Evolutionary conservation across 1,140 invertebrate species (phyloP).

Genomic region (Aphelinus certus): DNA sequence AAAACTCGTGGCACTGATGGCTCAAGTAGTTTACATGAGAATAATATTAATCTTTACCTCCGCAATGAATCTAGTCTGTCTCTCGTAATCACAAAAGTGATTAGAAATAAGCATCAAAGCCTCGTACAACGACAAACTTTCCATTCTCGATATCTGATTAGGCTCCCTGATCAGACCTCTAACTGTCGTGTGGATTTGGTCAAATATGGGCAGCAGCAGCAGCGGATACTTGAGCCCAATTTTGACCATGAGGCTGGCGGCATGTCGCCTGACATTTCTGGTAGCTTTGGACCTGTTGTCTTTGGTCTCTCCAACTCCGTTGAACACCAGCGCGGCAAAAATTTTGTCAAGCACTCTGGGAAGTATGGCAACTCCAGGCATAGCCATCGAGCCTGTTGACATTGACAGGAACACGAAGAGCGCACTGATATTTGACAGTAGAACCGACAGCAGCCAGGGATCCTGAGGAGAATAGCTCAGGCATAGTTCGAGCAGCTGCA

Average conservation of each 20-base stretch:
- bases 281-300: constrained; percentile 75
- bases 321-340: constrained; percentile 82
- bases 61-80: constrained; percentile 82
- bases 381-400: constrained; percentile 81
- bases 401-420: constrained; percentile 90
- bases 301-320: constrained; percentile 68
- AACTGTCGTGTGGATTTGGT: constrained; percentile 79
- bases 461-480: constrained; percentile 78
- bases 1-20: background rate
- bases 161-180: constrained; percentile 55
- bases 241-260: constrained; percentile 89
- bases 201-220: constrained; percentile 85
- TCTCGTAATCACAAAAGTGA: constrained; percentile 88
- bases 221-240: constrained; percentile 87
- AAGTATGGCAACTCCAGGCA: constrained; percentile 76
- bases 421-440: constrained; percentile 89
- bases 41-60: constrained; percentile 67
- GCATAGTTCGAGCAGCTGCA: constrained; percentile 80
- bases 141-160: constrained; percentile 81
- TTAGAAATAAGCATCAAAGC: constrained; percentile 85
- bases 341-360: constrained; percentile 87
- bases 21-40: background rate
- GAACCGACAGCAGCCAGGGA: constrained; percentile 80
- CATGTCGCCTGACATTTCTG: constrained; percentile 87
- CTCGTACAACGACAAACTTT: constrained; percentile 82